Conservation (phyloP, 2,888 invertebrate species). For the Oscheius sp. region DNA sequence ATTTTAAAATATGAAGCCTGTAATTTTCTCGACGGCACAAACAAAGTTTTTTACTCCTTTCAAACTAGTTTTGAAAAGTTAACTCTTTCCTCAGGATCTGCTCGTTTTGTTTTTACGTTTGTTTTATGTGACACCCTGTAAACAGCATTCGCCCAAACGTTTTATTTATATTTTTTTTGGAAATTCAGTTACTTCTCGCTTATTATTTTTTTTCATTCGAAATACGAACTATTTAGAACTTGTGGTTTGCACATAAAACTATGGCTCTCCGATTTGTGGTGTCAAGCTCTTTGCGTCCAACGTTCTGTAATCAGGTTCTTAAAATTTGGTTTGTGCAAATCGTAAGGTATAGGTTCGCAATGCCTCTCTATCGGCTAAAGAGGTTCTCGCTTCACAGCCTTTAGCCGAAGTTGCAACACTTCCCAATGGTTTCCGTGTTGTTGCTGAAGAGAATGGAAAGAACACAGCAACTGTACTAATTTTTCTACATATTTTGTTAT, state of each 20-base stretch:
- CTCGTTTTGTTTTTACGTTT: too few species aligned
- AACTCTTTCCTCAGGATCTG: too few species aligned
- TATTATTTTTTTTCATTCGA: not conserved
- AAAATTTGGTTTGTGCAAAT: not conserved
- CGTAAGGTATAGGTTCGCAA: constrained; percentile 52
- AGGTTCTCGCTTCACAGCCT: constrained; percentile 55
- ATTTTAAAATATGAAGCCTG: not conserved
- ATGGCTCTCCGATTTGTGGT: constrained; percentile 56
- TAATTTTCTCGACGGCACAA: not conserved
- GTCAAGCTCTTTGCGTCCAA: constrained; percentile 50
- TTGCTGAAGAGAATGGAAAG: constrained; percentile 94
- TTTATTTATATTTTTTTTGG: too few species aligned
- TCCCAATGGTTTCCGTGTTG: constrained; percentile 88
- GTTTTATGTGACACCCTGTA: too few species aligned
- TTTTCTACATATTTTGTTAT: not conserved
- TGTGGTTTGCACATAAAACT: constrained; percentile 39
- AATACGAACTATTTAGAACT: constrained; percentile 35
- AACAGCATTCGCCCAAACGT: too few species aligned
- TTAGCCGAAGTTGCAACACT: constrained; percentile 75
- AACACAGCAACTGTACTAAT: constrained; percentile 89
- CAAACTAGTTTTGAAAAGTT: too few species aligned
- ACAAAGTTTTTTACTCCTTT: too few species aligned
- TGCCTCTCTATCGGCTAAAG: constrained; percentile 55
- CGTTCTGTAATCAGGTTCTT: constrained; percentile 48
- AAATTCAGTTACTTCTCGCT: not conserved